Base-by-base conservation (phyloP, 2,888 invertebrate species). In the Tiliacea citrago region DNA sequence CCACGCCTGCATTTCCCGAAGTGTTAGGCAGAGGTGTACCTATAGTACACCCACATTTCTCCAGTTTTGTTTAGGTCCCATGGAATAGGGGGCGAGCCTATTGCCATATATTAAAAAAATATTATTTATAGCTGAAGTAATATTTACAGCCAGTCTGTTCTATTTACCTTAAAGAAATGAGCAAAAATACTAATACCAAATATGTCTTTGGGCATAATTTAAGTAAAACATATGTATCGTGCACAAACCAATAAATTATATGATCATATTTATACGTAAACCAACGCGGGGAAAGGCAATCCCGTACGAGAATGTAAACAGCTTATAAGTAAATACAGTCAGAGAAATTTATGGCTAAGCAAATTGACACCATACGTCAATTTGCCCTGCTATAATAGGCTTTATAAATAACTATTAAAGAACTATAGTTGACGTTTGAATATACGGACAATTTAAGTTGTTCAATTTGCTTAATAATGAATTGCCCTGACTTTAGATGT, bases 221-320 rank as follows among this genome's bases (percentile, higher is more conserved):
- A 67, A 55, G 24, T 63, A 49, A 39, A 76, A 68, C 57, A 65
- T 83, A 16, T 67, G 72, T 68, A 72, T 67, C 53, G 16, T 29
- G 42, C 45, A 58, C 73, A 83, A 77, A 68, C 73, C 73, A 73
- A 66, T 69, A 65, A 68, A 83, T 77, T 18, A 68, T 68, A 55
- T 51, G n/a, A 65, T 71, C 49, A 29, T 39, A 39, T 78, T 65
- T 67, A 39, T 70, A 39, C 47, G 24, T 71, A 60, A 62, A 67
- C 35, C 29, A 47, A 70, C 53, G 39, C 51, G 51, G 35, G 51
- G 45, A 47, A 70, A 83, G 63, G 62, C 62, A 83, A 61, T 83
- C 75, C 70, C 47, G 13, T n/a, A n/a, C 16, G 45, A 12, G 70
- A 75, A 55, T 66, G 58, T 83, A 87, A 86, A 85, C 82, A 80